phyloP scores from a whole-genome alignment of 1,140 invertebrate species.

The Druon quercuslanigerum region DNA sequence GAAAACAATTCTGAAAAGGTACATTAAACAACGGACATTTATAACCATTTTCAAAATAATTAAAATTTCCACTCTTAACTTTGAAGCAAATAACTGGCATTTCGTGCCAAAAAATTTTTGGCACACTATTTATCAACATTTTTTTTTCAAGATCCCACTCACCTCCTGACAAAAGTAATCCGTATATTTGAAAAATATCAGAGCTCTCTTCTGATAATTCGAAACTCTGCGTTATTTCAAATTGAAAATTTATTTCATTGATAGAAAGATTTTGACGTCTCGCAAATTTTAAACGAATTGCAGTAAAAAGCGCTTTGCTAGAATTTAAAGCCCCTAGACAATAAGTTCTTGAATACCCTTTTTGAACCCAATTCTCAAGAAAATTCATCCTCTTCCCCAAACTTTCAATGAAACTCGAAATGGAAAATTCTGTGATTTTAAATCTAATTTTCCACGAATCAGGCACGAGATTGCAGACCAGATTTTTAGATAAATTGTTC shows the following conservation, averaged over 20 bases:
- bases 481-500: slow-evolving; percentile 77
- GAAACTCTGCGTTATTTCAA: slow-evolving; percentile 63
- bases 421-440: slow-evolving; percentile 35
- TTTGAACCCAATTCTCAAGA: slow-evolving; percentile 78
- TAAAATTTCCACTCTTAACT: slow-evolving; percentile 75
- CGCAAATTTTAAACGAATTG: slow-evolving; percentile 81
- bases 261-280: slow-evolving; percentile 78
- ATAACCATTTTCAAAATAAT: slow-evolving; percentile 78
- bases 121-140: slow-evolving; percentile 82
- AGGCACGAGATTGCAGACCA: slow-evolving; percentile 79
- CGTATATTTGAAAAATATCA: slow-evolving; percentile 86
- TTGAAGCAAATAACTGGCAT: slow-evolving; percentile 86
- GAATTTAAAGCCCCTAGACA: slow-evolving; percentile 84
- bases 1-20: slow-evolving; percentile 83
- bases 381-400: slow-evolving; percentile 58
- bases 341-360: slow-evolving; percentile 78
- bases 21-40: slow-evolving; percentile 87
- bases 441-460: slow-evolving; percentile 53
- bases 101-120: slow-evolving; percentile 85
- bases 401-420: slow-evolving; percentile 58
- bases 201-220: slow-evolving; percentile 60
- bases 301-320: slow-evolving; percentile 82
- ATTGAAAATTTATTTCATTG: slow-evolving; percentile 78
- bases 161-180: slow-evolving; percentile 89
- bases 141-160: slow-evolving; percentile 82